Conservation (phyloP, 2,888 invertebrate genomes). For the Eupsilia transversa region DNA sequence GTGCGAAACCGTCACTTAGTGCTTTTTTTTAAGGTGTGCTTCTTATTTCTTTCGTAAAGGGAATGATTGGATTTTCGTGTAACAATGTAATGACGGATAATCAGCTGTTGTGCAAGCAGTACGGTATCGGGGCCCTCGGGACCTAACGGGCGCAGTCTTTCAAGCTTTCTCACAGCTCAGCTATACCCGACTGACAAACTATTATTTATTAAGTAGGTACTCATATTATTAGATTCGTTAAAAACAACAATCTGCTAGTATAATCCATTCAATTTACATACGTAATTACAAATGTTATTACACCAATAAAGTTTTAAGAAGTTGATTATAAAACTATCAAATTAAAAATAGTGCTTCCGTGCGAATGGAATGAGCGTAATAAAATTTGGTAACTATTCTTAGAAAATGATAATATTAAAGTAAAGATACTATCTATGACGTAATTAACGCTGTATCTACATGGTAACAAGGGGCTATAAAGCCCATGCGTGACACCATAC, state of each 20-base stretch:
- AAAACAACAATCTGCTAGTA: constrained; percentile 27
- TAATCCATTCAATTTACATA: constrained; percentile 43
- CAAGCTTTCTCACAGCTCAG: constrained; percentile 52
- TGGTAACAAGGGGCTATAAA: constrained; percentile 56
- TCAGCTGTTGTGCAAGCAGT: constrained; percentile 68
- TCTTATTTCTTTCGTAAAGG: constrained; percentile 49
- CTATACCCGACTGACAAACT: constrained; percentile 51
- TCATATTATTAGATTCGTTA: constrained; percentile 2
- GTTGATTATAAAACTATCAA: constrained; percentile 62
- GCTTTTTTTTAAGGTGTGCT: constrained; percentile 34
- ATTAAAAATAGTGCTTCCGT: constrained; percentile 59
- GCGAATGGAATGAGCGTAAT: constrained; percentile 59
- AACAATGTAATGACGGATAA: constrained; percentile 69
- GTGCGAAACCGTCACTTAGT: background rate
- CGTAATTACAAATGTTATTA: constrained; percentile 54
- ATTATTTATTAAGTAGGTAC: constrained; percentile 41
- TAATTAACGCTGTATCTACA: constrained; percentile 47
- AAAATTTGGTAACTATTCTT: constrained; percentile 39
- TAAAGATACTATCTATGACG: constrained; percentile 40
- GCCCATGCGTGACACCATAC: constrained; percentile 61
- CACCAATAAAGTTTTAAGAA: constrained; percentile 45
- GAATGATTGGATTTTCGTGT: constrained; percentile 63
- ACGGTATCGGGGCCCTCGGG: constrained; percentile 66
- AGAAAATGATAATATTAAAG: constrained; percentile 28
- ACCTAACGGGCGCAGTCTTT: constrained; percentile 65